Base-by-base conservation (phyloP, 1,140 invertebrate species). In the Drepana arcuata region DNA sequence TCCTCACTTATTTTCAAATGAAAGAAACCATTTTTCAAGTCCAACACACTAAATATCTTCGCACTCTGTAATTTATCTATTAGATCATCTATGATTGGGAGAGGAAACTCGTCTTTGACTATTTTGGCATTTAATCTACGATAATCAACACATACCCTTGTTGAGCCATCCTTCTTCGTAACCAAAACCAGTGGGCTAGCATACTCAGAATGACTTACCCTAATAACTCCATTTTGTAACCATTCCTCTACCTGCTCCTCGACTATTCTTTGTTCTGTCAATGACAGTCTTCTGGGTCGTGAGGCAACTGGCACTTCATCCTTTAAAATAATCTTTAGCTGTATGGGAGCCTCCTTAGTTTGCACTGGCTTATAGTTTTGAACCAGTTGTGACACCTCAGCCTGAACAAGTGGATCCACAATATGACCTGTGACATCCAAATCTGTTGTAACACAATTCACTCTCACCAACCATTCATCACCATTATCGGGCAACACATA, bases 231-330 rank as follows among this genome's bases (percentile, higher is more conserved):
- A 12, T 50, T 29, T 1, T 43, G 15, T 12, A 60, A 36, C 59
- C 59, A 62, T 30, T 62, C 49, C 7, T 27, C n/a, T 7, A 59
- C 30, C 34, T 62, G 58, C 2, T 42, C n/a, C 2, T 55, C 29
- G 0, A 62, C 51, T 7, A 25, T 14, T 14, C 31, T n/a, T 29
- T 49, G 40, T 21, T 62, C 51, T 1, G 10, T 32, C 1, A 25
- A 21, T n/a, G 58, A 25, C 2, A 54, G 16, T 23, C 58, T 23
- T 16, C 58, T 31, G 9, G 54, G 47, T 14, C 36, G 28, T 15
- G 51, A 48, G 12, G 28, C 38, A 2, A 62, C 36, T 26, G 55
- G 58, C 3, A 41, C 27, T n/a, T 62, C 47, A 32, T 58, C 48
- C n/a, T 42, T 45, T 9, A 62, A 26, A 2, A 44, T 16, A 3